Conservation (phyloP, 2,888 invertebrate genomes). For the Acleris cristana region DNA sequence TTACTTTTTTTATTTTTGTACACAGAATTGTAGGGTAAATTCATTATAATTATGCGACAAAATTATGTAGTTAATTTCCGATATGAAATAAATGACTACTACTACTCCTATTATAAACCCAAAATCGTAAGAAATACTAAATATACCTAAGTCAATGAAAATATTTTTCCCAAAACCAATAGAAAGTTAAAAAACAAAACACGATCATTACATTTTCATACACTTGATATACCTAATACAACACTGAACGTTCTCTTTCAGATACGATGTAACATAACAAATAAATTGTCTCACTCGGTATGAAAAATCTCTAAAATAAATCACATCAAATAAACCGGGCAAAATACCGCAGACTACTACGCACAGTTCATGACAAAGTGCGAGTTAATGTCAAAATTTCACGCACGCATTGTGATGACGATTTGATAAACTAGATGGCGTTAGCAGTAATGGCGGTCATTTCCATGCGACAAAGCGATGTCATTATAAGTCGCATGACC, state of each 20-base stretch:
- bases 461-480: not conserved
- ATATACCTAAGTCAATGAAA: too few species aligned
- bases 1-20: too few species aligned
- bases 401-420: slow-evolving; percentile 46
- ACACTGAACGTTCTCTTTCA: slow-evolving; percentile 1
- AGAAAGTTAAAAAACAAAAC: not conserved
- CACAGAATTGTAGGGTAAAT: too few species aligned
- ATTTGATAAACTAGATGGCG: slow-evolving; percentile 39
- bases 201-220: not conserved
- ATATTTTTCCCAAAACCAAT: too few species aligned
- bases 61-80: too few species aligned
- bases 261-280: slow-evolving; percentile 6
- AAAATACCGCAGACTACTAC: not conserved
- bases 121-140: too few species aligned
- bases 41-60: too few species aligned
- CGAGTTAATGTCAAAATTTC: slow-evolving; percentile 9
- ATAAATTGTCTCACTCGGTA: slow-evolving; percentile 7
- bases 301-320: slow-evolving; percentile 7
- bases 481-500: not conserved
- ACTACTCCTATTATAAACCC: too few species aligned
- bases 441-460: slow-evolving; percentile 12
- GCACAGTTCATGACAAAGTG: not conserved
- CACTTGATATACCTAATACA: not conserved
- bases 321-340: slow-evolving; percentile 38
- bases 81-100: too few species aligned